Base-by-base conservation (phyloP, 2,797 vertebrate species). In the Parauchenoglanis punctatus region DNA sequence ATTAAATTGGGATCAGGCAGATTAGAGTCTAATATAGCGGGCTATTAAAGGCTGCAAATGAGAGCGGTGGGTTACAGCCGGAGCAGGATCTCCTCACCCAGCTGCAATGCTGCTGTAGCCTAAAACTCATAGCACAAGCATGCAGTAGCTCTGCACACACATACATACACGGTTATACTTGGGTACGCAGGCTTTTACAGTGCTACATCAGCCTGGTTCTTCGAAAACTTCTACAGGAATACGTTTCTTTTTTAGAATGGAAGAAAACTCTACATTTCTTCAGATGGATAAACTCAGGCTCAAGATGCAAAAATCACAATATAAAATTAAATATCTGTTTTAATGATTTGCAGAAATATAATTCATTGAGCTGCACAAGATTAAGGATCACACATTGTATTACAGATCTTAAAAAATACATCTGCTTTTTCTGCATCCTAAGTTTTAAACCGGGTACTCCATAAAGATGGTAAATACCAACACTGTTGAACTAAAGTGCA, bases 1-100 rank as follows among this genome's bases (percentile, higher is more conserved):
- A 98, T 99, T 99, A 98, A 99, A 98, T 96, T 95, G 94, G 98
- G 98, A 99, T 99, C 98, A 99, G 96, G 95, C 94, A 98, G 98
- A 99, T 99, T 99, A 98, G 97, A 97, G 96, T 96, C 95, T 97
- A 98, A 98, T 98, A 97, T 97, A 96, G 96, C 94, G 94, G 77
- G 92, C 97, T 96, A 97, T 98, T 97, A 98, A 95, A 93, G 94
- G 95, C 97, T 97, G 97, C 97, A 97, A 97, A 98, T 98, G 97
- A 98, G 97, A 97, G 97, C 93, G 93, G 94, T 94, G 95, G 95
- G 94, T 95, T 95, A 95, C 93, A 94, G 93, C 92, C 91, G 84
- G 94, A 94, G 93, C 91, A 90, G 92, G 89, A 92, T 92, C 92
- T 90, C 91, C 83, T 92, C 89, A 90, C 91, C 93, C 91, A 93